Conservation (phyloP, 2,797 vertebrate genomes). For the Poeciliopsis gracilis region DNA sequence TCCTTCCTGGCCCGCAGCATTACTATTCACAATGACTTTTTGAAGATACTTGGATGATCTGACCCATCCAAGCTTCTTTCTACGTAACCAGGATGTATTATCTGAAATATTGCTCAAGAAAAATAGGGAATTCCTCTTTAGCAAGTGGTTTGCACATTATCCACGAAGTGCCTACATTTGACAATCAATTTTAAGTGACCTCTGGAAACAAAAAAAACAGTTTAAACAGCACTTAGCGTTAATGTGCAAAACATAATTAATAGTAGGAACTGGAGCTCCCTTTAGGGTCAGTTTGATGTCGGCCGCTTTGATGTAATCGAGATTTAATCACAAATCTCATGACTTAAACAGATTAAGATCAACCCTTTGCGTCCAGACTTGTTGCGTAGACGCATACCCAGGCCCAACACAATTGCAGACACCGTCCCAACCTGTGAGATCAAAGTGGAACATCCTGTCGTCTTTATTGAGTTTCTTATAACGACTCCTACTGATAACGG, state of each 20-base stretch:
- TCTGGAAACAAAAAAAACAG: background rate
- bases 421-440: conserved; percentile 3
- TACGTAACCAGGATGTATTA: no score
- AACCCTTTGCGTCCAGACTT: background rate
- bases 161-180: background rate
- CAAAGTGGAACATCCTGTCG: conserved; percentile 23
- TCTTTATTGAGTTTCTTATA: background rate
- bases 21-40: no score
- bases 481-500: background rate
- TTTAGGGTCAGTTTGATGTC: background rate
- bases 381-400: background rate
- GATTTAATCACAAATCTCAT: background rate
- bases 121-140: background rate
- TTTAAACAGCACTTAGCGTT: background rate
- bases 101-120: background rate
- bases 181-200: background rate
- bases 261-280: background rate
- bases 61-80: no score
- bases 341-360: conserved; percentile 1
- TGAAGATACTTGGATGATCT: no score
- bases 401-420: background rate
- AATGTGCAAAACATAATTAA: background rate
- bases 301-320: background rate
- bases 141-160: background rate
- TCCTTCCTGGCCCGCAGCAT: no score